Evolutionary conservation across 1,140 invertebrate genomes (phyloP).

Genomic region (Euschistus heros): DNA sequence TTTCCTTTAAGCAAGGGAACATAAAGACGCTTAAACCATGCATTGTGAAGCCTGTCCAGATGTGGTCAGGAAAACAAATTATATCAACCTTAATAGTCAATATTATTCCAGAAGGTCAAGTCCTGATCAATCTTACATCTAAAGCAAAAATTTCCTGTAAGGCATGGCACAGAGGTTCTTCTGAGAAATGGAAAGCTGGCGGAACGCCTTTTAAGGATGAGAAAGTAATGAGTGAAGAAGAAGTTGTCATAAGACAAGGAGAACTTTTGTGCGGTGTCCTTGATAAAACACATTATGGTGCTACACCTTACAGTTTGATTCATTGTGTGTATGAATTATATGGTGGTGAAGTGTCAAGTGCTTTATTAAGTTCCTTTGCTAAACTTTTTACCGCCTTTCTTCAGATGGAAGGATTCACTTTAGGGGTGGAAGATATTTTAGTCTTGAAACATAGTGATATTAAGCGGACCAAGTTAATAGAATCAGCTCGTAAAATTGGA

Average conservation of each 20-base stretch:
- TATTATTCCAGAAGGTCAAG: slow-evolving; percentile 62
- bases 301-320: slow-evolving; percentile 84
- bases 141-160: slow-evolving; percentile 74
- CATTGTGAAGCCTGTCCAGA: slow-evolving; percentile 72
- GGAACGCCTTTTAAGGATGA: slow-evolving; percentile 45
- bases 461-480: slow-evolving; percentile 59
- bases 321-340: slow-evolving; percentile 93
- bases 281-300: slow-evolving; percentile 94
- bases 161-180: slow-evolving; percentile 52
- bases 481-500: slow-evolving; percentile 47
- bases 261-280: slow-evolving; percentile 87
- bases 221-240: slow-evolving; percentile 72
- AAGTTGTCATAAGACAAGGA: slow-evolving; percentile 82
- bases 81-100: slow-evolving; percentile 82
- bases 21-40: slow-evolving; percentile 72
- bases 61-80: slow-evolving; percentile 98
- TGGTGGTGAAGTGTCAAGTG: slow-evolving; percentile 70
- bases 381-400: slow-evolving; percentile 86
- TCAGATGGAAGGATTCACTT: slow-evolving; percentile 81
- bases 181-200: slow-evolving; percentile 49
- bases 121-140: slow-evolving; percentile 63
- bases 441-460: slow-evolving; percentile 59
- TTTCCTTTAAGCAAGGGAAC: slow-evolving; percentile 52
- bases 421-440: slow-evolving; percentile 92
- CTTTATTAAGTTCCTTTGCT: slow-evolving; percentile 77